These are phyloP conservation scores for Microtus montanus DNA, from an alignment of 2,113 vertebrate genomes.

Conservation along the genomic window DNA sequence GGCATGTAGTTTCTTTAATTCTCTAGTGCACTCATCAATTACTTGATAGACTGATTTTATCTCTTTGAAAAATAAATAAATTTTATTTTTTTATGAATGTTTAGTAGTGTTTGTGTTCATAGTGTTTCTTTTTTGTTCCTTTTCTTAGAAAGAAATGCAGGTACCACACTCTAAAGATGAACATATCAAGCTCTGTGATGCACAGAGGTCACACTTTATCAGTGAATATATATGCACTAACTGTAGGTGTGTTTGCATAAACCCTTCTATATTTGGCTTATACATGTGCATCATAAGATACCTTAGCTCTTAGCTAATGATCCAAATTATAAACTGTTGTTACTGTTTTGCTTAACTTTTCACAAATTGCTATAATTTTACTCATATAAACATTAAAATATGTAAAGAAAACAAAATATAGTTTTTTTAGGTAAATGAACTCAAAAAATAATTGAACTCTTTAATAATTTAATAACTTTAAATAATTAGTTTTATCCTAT, in stretches of 20 bases:
- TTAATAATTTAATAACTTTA: not conserved
- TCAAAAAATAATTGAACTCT: not conserved
- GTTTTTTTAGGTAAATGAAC: not conserved
- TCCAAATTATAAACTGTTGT: not conserved
- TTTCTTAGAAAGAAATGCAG: not conserved
- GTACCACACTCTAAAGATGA: not conserved
- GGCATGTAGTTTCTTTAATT: not conserved
- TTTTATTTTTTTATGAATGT: constrained; percentile 10
- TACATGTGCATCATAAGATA: not conserved
- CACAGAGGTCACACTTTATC: not conserved
- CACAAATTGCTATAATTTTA: not conserved
- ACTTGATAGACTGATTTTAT: not conserved
- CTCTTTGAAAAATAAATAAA: constrained; percentile 4
- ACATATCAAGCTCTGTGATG: not conserved
- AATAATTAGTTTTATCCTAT: not conserved
- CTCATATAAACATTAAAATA: not conserved
- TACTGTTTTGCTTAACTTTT: not conserved
- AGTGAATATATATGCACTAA: not conserved
- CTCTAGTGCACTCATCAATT: not conserved
- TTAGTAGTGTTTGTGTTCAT: not conserved
- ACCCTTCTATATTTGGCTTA: not conserved
- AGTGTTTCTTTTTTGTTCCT: not conserved
- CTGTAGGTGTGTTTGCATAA: not conserved
- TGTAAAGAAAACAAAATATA: not conserved
- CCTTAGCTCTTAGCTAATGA: not conserved